Base-by-base conservation (phyloP, 2,113 vertebrate species). In the Elephantulus edwardii region DNA sequence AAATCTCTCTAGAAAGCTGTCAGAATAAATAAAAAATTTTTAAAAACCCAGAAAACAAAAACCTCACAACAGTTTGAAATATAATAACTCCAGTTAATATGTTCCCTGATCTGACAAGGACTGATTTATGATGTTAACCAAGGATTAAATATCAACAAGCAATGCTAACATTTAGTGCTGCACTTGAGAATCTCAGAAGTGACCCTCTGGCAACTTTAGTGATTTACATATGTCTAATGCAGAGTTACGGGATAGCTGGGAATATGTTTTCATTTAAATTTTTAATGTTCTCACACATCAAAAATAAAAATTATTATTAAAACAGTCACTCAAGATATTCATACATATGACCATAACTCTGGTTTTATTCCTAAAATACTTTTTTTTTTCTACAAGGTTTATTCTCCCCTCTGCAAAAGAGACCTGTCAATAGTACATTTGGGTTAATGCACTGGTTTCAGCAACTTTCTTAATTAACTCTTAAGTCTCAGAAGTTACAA, bases 41-140 rank as follows among this genome's bases (percentile, higher is more conserved):
- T n/a, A n/a, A n/a, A n/a, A n/a, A n/a, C n/a, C n/a, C n/a, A n/a
- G n/a, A n/a, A n/a, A n/a, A n/a, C n/a, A n/a, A n/a, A n/a, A n/a
- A n/a, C n/a, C 71, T 88, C 94, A 35, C 50, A 86, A 93, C 94
- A 92, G 88, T 90, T 71, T 72, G 79, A 96, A 95, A 94, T 93
- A 95, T 85, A 95, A 93, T 95, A 96, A 95, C 91, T 96, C 96
- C 92, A 90, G 90, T 96, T 96, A 96, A 96, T 94, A 96, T 95
- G 94, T 93, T 88, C 80, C 92, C 93, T 86, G 91, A 94, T 93
- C 88, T 93, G 96, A 95, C 95, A 96, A 95, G 93, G 24, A 33
- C 85, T 94, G 95, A 96, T 94, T 93, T 95, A 94, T 88, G 86
- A 90, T 72, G 71, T 88, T 93, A 86, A 88, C 93, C 30, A 76